Conservation (phyloP, 2,113 vertebrate species). For the Tragelaphus imberbis region DNA sequence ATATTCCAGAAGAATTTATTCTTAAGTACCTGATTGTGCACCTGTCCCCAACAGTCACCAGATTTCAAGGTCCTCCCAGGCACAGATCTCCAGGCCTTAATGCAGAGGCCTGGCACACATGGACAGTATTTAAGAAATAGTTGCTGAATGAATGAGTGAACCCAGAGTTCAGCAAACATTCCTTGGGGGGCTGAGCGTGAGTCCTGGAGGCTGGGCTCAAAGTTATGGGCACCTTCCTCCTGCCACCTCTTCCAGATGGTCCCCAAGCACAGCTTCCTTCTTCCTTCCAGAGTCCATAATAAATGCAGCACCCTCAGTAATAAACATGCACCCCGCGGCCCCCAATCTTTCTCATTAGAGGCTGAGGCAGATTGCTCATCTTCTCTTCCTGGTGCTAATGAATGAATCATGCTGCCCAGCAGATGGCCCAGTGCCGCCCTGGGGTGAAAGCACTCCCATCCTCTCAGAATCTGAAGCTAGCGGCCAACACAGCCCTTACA, state of each 20-base stretch:
- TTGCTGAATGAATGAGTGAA: not conserved
- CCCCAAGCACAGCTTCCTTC: not conserved
- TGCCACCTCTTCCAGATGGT: not conserved
- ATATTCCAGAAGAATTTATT: not conserved
- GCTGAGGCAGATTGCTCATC: not conserved
- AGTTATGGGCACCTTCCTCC: rapidly evolving
- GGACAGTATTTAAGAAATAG: not conserved
- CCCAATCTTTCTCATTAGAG: constrained; percentile 72
- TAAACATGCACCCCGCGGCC: constrained; percentile 41
- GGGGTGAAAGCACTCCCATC: not conserved
- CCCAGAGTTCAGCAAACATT: not conserved
- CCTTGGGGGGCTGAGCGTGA: not conserved
- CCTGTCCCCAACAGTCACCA: not conserved
- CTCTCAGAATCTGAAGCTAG: not conserved
- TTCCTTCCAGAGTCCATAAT: constrained; percentile 1
- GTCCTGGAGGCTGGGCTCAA: not conserved
- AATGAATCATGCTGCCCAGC: constrained; percentile 41
- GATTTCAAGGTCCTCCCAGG: not conserved
- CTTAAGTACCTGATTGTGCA: not conserved
- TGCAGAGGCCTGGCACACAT: not conserved
- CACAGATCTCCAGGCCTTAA: not conserved
- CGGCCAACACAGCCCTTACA: no score
- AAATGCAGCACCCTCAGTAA: constrained; percentile 44
- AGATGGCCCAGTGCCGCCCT: not conserved
- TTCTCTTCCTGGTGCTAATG: constrained; percentile 25